phyloP scores from a whole-genome alignment of 2,797 vertebrate genomes.

The Rhyacichthys aspro region DNA sequence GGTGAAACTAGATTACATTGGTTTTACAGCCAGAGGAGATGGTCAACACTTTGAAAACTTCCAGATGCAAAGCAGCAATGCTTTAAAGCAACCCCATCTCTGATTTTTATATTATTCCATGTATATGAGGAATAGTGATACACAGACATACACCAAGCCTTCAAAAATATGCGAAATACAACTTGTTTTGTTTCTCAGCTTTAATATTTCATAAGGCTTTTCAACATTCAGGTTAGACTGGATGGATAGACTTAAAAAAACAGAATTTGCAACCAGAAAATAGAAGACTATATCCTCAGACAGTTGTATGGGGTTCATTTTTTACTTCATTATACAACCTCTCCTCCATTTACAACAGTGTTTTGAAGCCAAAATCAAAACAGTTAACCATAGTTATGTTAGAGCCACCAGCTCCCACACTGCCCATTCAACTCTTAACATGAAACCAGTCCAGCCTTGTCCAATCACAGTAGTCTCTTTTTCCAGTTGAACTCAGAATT shows the following conservation, averaged over 20 bases:
- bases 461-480: too few species aligned
- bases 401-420: too few species aligned
- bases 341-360: too few species aligned
- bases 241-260: neutral
- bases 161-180: neutral
- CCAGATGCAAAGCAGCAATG: neutral
- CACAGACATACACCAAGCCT: neutral
- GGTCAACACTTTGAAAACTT: neutral
- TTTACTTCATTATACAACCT: too few species aligned
- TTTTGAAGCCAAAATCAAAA: too few species aligned
- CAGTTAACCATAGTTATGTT: too few species aligned
- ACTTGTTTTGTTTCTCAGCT: neutral
- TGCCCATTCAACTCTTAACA: too few species aligned
- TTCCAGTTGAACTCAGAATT: too few species aligned
- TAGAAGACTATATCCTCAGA: neutral
- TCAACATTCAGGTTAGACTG: neutral
- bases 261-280: neutral
- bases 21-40: neutral
- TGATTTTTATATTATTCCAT: slow-evolving; percentile 5
- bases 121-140: slow-evolving; percentile 26
- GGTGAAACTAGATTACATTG: neutral
- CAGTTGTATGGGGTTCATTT: too few species aligned
- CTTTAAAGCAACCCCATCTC: neutral
- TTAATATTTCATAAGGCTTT: slow-evolving; percentile 1
- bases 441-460: too few species aligned